These are phyloP conservation scores for Parnassius orleans DNA, from an alignment of 2,888 invertebrate species.

Conservation along the genomic window DNA sequence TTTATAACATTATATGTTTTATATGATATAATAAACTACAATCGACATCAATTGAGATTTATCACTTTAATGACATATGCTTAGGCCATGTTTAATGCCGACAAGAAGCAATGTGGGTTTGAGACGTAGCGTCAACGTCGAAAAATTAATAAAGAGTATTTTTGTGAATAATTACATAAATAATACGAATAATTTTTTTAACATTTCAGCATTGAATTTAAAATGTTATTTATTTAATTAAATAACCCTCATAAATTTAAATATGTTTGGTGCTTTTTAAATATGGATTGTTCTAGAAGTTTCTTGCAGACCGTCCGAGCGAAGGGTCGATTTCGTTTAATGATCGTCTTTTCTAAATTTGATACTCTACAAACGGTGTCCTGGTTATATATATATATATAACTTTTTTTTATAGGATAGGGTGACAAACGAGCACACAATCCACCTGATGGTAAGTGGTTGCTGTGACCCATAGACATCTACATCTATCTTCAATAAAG, in stretches of 20 bases:
- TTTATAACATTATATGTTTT: conserved; percentile 56
- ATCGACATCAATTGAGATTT: conserved; percentile 61
- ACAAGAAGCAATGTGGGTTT: conserved; percentile 42
- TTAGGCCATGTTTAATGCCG: conserved; percentile 58
- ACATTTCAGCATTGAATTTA: too few species aligned
- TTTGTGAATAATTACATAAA: too few species aligned
- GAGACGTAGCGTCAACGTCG: not conserved
- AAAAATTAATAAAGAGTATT: not conserved
- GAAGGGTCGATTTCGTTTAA: conserved; percentile 20
- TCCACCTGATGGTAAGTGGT: too few species aligned
- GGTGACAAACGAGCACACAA: too few species aligned
- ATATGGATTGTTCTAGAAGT: not conserved
- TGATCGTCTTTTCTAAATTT: conserved; percentile 30
- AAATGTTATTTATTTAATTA: too few species aligned
- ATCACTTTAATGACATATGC: conserved; percentile 68
- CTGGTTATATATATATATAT: conserved; percentile 2
- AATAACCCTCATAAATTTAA: too few species aligned
- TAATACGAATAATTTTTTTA: too few species aligned
- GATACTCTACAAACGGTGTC: conserved; percentile 30
- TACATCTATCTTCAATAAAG: too few species aligned
- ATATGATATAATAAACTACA: conserved; percentile 59
- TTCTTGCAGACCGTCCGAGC: conserved; percentile 13
- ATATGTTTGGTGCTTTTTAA: not conserved
- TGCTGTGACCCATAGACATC: too few species aligned
- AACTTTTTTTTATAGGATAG: too few species aligned